Evolutionary conservation across 2,113 vertebrate genomes (phyloP), one percentile per base, ranked within the genome.

Genomic region (Psammodynastes pulverulentus): DNA sequence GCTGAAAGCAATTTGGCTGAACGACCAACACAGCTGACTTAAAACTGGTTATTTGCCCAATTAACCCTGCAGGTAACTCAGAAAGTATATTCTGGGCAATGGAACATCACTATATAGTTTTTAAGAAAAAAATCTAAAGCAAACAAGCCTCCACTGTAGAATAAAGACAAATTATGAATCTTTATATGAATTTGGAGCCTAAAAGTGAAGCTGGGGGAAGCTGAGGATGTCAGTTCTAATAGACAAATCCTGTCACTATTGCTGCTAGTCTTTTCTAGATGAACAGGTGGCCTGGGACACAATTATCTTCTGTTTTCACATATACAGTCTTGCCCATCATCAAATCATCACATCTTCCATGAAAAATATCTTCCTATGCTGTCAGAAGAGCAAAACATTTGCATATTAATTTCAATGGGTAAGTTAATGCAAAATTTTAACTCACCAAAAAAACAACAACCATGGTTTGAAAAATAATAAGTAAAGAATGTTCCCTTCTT

Each of bases 391-490:
- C 91, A 49, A 91, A 94, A 86, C 48, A 98, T 98, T 98, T 98
- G 96, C 97, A 98, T 98, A 97, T 96, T 97, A 97, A 97, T 97
- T 97, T 97, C 97, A 97, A 97, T 97, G 96, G 97, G 97, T 97
- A 93, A 97, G 95, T 96, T 97, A 97, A 97, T 97, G 97, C 97
- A 97, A 97, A 97, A 96, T 96, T 95, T 96, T 94, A 93, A 95
- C 95, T 96, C 97, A 94, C 9, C 48, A 95, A 89, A 97, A 97
- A 94, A 95, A 92, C 72, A 53, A 96, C 96, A 49, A 1, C 90
- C 94, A 94, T 96, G 97, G 93, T 97, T 95, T 95, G 95, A 34
- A 72, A 95, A 92, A 96, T 89, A 92, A 54, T 89, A 93, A 88
- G 15, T 24, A 56, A 24, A 24, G 13, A 0, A 56, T 95, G 91